phyloP scores from a whole-genome alignment of 2,797 vertebrate genomes.

The Nannoperca australis region DNA sequence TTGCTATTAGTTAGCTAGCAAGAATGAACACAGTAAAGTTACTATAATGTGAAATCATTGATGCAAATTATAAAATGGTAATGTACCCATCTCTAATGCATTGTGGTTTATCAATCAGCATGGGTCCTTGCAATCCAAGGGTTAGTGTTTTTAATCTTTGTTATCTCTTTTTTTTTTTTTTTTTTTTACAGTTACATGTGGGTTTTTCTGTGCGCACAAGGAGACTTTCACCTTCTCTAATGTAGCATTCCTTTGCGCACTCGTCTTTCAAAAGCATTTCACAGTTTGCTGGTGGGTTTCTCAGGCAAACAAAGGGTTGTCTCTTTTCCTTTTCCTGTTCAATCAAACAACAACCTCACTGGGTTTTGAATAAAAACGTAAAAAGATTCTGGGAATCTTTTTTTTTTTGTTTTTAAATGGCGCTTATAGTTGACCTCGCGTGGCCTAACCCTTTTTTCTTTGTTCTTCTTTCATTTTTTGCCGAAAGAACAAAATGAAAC shows the following conservation, averaged over 20 bases:
- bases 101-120: not conserved
- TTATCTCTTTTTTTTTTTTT: too few species aligned
- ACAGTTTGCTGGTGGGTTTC: slow-evolving; percentile 49
- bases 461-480: not conserved
- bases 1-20: too few species aligned
- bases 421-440: not conserved
- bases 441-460: not conserved
- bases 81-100: not conserved
- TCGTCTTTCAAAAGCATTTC: slow-evolving; percentile 42
- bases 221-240: not conserved
- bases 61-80: not conserved
- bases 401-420: not conserved
- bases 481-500: not conserved
- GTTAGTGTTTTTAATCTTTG: not conserved
- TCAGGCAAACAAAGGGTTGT: slow-evolving; percentile 24
- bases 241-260: not conserved
- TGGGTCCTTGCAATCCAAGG: not conserved
- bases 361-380: not conserved
- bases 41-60: not conserved
- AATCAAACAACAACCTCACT: not conserved
- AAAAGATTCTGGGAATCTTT: not conserved
- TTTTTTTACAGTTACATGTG: not conserved
- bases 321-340: slow-evolving; percentile 37
- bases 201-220: not conserved
- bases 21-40: not conserved